Evolutionary conservation across 2,113 vertebrate genomes (phyloP).

Genomic region (Danionella cerebrum): DNA sequence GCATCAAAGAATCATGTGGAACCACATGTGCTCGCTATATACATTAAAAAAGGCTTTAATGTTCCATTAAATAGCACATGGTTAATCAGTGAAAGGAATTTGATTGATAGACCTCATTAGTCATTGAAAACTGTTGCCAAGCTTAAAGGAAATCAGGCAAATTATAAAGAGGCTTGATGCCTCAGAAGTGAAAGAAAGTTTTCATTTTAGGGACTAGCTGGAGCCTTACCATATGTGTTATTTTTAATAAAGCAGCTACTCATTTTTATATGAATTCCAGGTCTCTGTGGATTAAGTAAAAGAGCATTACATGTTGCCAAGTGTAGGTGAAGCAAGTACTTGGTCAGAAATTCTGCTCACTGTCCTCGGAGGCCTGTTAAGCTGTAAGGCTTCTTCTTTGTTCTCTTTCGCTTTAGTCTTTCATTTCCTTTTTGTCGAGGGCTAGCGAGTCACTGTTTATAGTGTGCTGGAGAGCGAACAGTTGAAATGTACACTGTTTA

Average conservation of each 20-base stretch:
- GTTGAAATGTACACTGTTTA: constrained; percentile 33
- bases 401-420: background rate
- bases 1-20: constrained; percentile 31
- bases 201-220: background rate
- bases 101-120: constrained; percentile 49
- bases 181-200: constrained; percentile 4
- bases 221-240: background rate
- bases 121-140: constrained; percentile 19
- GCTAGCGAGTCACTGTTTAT: background rate
- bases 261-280: background rate
- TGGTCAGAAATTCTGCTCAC: background rate
- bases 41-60: constrained; percentile 42
- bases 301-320: background rate
- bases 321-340: background rate
- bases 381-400: background rate
- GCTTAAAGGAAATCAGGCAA: constrained; percentile 15
- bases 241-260: background rate
- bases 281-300: background rate
- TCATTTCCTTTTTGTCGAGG: background rate
- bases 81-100: constrained; percentile 37
- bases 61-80: constrained; percentile 36
- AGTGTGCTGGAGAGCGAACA: constrained; percentile 28
- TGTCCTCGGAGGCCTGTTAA: background rate
- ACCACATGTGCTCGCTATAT: background rate
- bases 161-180: constrained; percentile 26